phyloP scores from a whole-genome alignment of 2,113 vertebrate species.

The Triplophysa tibetana region DNA sequence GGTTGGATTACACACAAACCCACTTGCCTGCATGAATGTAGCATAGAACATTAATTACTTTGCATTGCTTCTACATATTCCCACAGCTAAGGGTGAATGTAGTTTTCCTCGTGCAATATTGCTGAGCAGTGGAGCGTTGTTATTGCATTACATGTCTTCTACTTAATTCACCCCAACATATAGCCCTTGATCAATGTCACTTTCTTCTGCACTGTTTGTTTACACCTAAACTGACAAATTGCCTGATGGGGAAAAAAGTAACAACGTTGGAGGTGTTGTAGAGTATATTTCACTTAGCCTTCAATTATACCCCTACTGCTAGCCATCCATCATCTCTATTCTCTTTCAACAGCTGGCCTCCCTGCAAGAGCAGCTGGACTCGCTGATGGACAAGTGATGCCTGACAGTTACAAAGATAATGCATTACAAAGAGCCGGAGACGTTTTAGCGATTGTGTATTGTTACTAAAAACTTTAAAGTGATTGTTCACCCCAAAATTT shows the following conservation, averaged over 20 bases:
- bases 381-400: constrained; percentile 87
- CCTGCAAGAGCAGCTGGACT: constrained; percentile 95
- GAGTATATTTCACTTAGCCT: constrained; percentile 67
- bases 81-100: background rate
- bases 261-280: constrained; percentile 59
- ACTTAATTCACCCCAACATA: background rate
- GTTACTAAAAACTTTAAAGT: too few relatives aligned
- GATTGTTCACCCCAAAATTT: too few relatives aligned
- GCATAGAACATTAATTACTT: background rate
- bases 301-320: constrained; percentile 60
- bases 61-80: background rate
- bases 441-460: background rate
- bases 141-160: constrained; percentile 11
- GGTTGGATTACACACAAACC: constrained; percentile 68
- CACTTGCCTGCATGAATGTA: background rate
- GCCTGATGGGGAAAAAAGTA: constrained; percentile 42
- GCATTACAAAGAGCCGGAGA: constrained; percentile 55
- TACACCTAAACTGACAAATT: constrained; percentile 52
- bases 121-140: background rate
- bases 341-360: constrained; percentile 81
- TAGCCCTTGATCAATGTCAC: constrained; percentile 26
- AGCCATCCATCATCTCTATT: constrained; percentile 63
- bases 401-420: constrained; percentile 65
- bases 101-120: background rate
- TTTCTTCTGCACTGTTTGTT: constrained; percentile 50